These are phyloP conservation scores for Pseudomyrmex dendroicus DNA, from an alignment of 1,140 invertebrate genomes.

Conservation along the genomic window DNA sequence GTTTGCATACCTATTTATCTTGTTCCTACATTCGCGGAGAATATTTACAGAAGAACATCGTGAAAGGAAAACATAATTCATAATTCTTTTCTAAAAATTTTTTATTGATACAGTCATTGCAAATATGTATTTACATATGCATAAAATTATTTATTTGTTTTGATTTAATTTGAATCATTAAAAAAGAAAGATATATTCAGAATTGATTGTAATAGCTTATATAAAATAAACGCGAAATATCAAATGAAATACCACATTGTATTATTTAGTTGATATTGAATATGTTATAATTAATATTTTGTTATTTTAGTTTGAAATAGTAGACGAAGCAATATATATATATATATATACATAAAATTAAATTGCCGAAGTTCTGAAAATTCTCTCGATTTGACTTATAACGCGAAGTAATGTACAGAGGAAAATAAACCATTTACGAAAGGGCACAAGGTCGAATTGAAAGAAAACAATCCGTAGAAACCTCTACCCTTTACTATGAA, in stretches of 20 bases:
- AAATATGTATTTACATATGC: not conserved
- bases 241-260: not conserved
- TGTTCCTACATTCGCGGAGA: not conserved
- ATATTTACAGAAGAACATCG: not conserved
- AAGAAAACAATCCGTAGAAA: slow-evolving; percentile 52
- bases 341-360: not conserved
- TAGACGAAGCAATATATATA: too few relatives aligned
- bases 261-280: not conserved
- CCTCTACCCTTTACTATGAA: slow-evolving; percentile 32
- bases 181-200: not conserved
- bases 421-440: slow-evolving; percentile 17
- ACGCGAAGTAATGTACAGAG: not conserved
- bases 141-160: too few relatives aligned
- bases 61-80: not conserved
- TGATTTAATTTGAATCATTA: slow-evolving; percentile 32
- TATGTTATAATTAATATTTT: not conserved
- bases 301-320: not conserved
- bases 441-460: slow-evolving; percentile 34
- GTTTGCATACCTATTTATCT: not conserved
- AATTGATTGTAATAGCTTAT: not conserved
- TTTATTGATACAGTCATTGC: not conserved
- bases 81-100: not conserved
- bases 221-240: slow-evolving; percentile 11
- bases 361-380: slow-evolving; percentile 1
- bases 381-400: slow-evolving; percentile 38